phyloP scores from a whole-genome alignment of 2,113 vertebrate genomes.

The Mastomys natalensis region DNA sequence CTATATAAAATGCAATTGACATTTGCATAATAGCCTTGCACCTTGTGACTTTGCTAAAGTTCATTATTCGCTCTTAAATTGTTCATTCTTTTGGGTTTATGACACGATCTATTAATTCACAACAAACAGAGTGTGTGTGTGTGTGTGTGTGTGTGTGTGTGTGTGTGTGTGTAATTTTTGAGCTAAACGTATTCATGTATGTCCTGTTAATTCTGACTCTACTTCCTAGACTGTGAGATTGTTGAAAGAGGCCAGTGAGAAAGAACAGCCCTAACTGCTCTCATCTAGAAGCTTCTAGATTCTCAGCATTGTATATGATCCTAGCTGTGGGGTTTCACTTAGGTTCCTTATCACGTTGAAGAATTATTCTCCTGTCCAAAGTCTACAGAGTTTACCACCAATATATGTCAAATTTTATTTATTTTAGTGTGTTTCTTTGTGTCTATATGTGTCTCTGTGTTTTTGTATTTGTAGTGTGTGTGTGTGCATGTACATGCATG shows the following conservation, averaged over 20 bases:
- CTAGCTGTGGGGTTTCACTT: neutral
- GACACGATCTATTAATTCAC: neutral
- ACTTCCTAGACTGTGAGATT: neutral
- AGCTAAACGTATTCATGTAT: neutral
- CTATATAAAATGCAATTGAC: neutral
- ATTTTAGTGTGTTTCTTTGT: neutral
- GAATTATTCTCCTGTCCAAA: neutral
- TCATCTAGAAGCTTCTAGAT: neutral
- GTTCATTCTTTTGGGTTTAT: neutral
- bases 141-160: neutral
- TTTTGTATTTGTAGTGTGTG: neutral
- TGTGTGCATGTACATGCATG: neutral
- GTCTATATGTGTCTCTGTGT: neutral
- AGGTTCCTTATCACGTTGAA: neutral
- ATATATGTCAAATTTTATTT: neutral
- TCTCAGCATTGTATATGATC: neutral
- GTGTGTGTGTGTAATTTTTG: neutral
- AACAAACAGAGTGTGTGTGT: neutral
- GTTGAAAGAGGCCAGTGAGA: neutral
- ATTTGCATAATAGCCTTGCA: neutral
- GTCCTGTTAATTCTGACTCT: neutral
- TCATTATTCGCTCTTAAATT: neutral
- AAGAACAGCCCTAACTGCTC: neutral
- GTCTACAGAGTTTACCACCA: neutral
- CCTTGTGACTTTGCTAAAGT: neutral